phyloP scores from a whole-genome alignment of 2,888 invertebrate species.

The Heliconius aoede region DNA sequence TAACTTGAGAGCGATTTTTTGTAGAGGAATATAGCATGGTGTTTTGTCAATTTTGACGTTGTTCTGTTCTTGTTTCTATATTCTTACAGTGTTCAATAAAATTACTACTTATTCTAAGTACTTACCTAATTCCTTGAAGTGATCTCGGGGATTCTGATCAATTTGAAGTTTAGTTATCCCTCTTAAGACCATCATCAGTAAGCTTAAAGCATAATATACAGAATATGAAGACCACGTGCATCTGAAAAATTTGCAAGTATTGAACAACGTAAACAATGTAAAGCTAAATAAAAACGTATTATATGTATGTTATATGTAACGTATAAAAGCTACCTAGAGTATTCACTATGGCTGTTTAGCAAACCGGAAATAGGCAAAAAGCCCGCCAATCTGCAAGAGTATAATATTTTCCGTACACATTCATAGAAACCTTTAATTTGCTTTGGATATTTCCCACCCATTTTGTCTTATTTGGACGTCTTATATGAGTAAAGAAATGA shows the following conservation, averaged over 20 bases:
- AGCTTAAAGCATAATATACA: conserved; percentile 28
- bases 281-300: too few relatives aligned
- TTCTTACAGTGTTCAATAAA: background rate
- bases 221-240: conserved; percentile 14
- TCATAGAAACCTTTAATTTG: conserved; percentile 42
- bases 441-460: conserved; percentile 27
- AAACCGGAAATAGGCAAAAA: conserved; percentile 45
- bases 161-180: background rate
- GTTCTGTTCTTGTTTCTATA: background rate
- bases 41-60: too few relatives aligned
- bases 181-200: background rate
- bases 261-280: too few relatives aligned
- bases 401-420: conserved; percentile 34
- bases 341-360: conserved; percentile 28
- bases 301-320: background rate
- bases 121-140: conserved; percentile 31
- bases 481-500: conserved; percentile 7
- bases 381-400: conserved; percentile 37
- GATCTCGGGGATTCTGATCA: background rate
- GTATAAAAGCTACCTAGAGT: conserved; percentile 40
- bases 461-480: conserved; percentile 14
- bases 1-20: too few relatives aligned
- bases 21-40: too few relatives aligned
- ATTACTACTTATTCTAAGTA: background rate
- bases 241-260: background rate